Evolutionary conservation across 2,797 vertebrate genomes (phyloP), one percentile per base, ranked within the genome.

Genomic region (Muscicapa comitata): DNA sequence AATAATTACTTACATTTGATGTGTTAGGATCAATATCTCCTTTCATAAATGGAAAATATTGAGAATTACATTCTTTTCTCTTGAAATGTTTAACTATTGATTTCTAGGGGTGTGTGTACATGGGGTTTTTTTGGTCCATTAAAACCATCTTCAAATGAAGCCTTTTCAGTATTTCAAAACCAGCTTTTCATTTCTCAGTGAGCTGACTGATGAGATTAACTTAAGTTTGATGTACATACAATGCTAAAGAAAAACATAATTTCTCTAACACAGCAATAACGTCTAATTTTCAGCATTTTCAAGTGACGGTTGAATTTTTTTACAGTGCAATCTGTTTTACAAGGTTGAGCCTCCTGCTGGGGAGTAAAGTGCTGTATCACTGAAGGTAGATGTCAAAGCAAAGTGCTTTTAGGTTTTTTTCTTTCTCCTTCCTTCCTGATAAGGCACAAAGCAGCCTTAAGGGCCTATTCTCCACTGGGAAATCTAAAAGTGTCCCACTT

Each of bases 401-500:
- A 79, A 90, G 70, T 72, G 47, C 33, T 38, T 79, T 72, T 57
- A 78, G 29, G 7, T 43, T 55, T 74, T 80, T 58, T 54, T 53
- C 18, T 53, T 51, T 42, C 38, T 25, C 7, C 19, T 90, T 82
- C 77, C 66, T 93, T 88, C 42, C 74, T 88, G 58, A 62, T 92
- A 90, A 89, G 72, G 29, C 63, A 80, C 55, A 88, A 88, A 85
- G 84, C 53, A 91, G 54, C 54, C 86, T 88, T 94, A 74, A 96
- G 88, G 86, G 65, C 81, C 68, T 93, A 7, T 16, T 20, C 38
- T 93, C 92, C 88, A 48, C 74, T 91, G 90, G 86, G 90, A 93
- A 92, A 89, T 93, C 90, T 94, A 48, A 50, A 74, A 80, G 70
- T 86, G 66, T 94, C 90, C 89, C 75, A 81, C 82, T 94, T 6